These are phyloP conservation scores for Xerus inauris DNA, from an alignment of 2,113 vertebrate genomes.

Conservation along the genomic window DNA sequence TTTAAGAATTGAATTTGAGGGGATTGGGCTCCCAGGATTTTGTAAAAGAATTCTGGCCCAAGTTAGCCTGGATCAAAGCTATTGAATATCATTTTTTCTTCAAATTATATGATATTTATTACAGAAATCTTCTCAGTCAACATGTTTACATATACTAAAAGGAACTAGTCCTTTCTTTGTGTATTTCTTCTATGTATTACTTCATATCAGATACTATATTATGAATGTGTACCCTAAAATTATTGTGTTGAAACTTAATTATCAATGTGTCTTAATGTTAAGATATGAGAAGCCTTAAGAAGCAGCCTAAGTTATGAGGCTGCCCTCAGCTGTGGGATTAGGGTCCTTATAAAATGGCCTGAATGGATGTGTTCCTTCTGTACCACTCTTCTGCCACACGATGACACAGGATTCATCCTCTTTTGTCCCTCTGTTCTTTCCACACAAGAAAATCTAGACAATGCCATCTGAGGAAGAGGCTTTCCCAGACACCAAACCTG, in stretches of 20 bases:
- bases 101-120: neutral
- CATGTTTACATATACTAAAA: neutral
- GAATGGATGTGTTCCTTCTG: neutral
- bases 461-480: neutral
- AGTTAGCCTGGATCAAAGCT: neutral
- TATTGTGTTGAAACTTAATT: neutral
- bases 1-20: neutral
- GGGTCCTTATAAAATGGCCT: neutral
- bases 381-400: neutral
- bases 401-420: neutral
- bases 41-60: neutral
- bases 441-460: neutral
- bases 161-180: neutral
- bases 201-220: too few relatives aligned
- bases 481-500: neutral
- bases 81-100: constrained; percentile 21
- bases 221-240: neutral
- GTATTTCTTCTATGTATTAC: neutral
- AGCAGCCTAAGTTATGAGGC: neutral
- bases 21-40: neutral
- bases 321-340: neutral
- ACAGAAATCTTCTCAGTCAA: neutral
- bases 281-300: neutral
- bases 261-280: neutral
- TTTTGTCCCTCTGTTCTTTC: neutral